Conservation (phyloP, 2,113 vertebrate species). For the Cynocephalus volans region DNA sequence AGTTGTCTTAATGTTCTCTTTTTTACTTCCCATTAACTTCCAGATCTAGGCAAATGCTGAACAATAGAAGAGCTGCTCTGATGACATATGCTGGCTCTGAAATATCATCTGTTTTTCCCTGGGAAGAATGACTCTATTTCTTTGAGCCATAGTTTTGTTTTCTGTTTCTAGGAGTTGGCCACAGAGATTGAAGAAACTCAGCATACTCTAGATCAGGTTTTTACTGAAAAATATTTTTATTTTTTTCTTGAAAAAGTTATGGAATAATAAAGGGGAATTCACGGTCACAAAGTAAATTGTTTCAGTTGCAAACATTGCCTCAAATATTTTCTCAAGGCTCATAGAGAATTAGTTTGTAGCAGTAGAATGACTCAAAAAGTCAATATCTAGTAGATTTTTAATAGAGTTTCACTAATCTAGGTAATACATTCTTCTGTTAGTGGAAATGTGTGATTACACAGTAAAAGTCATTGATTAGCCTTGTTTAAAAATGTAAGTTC, state of each 20-base stretch:
- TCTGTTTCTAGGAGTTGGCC: not conserved
- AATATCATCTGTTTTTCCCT: not conserved
- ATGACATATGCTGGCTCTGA: not conserved
- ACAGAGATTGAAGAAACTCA: not conserved
- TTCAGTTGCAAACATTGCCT: not conserved
- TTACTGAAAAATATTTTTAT: not conserved
- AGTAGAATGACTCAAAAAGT: too few species aligned
- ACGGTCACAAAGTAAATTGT: not conserved
- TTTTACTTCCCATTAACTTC: too few species aligned
- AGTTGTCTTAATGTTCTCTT: too few species aligned
- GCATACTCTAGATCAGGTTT: not conserved
- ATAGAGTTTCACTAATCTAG: too few species aligned
- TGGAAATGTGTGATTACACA: too few species aligned
- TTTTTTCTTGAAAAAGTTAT: slow-evolving; percentile 37
- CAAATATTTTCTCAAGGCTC: too few species aligned
- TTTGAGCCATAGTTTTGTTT: slow-evolving; percentile 12
- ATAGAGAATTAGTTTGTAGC: too few species aligned
- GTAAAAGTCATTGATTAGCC: not conserved
- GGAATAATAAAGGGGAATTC: not conserved
- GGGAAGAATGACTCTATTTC: not conserved
- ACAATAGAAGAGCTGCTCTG: not conserved
- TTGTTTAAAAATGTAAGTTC: slow-evolving; percentile 12
- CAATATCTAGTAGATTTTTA: too few species aligned
- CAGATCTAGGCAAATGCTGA: not conserved
- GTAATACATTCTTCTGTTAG: too few species aligned